A percentile compares a stretch with the other conserved stretches of the same genome.
Conservation (phyloP, 2,888 invertebrate genomes). For the Leucophenga montana region DNA sequence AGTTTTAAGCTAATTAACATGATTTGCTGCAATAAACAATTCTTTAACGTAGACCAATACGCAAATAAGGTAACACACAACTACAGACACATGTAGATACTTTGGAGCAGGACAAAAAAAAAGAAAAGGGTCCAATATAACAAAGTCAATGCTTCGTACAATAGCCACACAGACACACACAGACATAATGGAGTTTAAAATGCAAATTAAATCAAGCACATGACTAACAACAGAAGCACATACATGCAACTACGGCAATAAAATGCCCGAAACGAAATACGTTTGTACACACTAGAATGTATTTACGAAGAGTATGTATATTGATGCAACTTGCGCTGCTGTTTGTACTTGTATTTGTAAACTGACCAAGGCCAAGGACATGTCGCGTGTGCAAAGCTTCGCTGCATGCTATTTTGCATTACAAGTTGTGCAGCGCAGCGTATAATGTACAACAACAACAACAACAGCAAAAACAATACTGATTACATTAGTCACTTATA, state of each 20-base stretch:
- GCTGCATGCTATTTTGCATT: slow-evolving; percentile 3
- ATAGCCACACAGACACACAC: slow-evolving; percentile 31
- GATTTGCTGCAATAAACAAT: slow-evolving; percentile 29
- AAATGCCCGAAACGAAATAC: background rate
- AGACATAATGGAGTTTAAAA: slow-evolving; percentile 49
- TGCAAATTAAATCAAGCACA: slow-evolving; percentile 54
- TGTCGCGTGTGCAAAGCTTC: slow-evolving; percentile 26
- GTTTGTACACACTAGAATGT: background rate
- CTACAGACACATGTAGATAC: background rate
- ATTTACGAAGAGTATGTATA: background rate
- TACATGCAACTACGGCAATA: slow-evolving; percentile 23
- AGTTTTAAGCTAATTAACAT: slow-evolving; percentile 25
- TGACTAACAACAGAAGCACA: slow-evolving; percentile 25
- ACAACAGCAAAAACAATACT: slow-evolving; percentile 11
- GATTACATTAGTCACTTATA: slow-evolving; percentile 13
- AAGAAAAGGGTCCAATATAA: slow-evolving; percentile 17
- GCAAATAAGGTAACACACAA: slow-evolving; percentile 32
- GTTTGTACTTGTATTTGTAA: background rate
- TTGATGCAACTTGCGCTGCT: slow-evolving; percentile 7
- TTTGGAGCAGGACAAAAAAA: slow-evolving; percentile 23
- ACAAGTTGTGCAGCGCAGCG: slow-evolving; percentile 1
- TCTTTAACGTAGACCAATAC: background rate
- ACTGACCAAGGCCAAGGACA: slow-evolving; percentile 59
- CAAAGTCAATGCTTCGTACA: slow-evolving; percentile 7
- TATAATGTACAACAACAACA: slow-evolving; percentile 39